These are phyloP conservation scores for Caranx melampygus DNA, from an alignment of 2,113 vertebrate genomes.

Conservation along the genomic window DNA sequence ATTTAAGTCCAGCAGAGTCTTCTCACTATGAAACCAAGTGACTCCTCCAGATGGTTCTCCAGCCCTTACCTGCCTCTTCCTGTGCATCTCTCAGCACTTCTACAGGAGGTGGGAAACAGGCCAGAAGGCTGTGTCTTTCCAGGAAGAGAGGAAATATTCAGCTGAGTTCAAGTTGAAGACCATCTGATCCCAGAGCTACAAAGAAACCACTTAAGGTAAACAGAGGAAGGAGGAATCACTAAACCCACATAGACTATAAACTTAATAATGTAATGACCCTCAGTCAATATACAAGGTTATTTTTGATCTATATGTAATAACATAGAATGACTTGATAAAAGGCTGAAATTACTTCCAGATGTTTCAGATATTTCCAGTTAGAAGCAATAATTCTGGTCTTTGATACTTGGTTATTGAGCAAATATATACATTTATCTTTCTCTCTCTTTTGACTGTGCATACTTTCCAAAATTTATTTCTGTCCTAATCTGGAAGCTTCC, in stretches of 20 bases:
- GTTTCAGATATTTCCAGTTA: slow-evolving; percentile 11
- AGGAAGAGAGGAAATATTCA: slow-evolving; percentile 35
- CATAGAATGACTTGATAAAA: slow-evolving; percentile 13
- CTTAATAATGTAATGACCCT: slow-evolving; percentile 1
- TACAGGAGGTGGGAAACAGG: slow-evolving; percentile 42
- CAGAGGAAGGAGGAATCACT: slow-evolving; percentile 3
- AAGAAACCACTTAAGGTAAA: slow-evolving; percentile 25
- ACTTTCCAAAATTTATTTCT: not conserved
- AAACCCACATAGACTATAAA: slow-evolving; percentile 17
- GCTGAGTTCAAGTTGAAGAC: slow-evolving; percentile 7
- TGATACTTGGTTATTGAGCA: no score
- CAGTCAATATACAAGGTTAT: slow-evolving; percentile 19
- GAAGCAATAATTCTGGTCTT: not conserved
- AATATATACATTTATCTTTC: no score
- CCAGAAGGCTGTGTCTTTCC: slow-evolving; percentile 40
- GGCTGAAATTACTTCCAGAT: not conserved
- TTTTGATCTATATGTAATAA: slow-evolving; percentile 7
- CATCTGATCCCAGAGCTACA: slow-evolving; percentile 16
- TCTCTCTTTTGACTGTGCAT: not conserved
- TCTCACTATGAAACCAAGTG: slow-evolving; percentile 42
- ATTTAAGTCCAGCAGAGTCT: slow-evolving; percentile 61
- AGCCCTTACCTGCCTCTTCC: slow-evolving; percentile 61
- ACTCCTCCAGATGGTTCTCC: slow-evolving; percentile 71
- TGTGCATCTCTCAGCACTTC: slow-evolving; percentile 43
- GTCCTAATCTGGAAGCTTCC: not conserved